Base-by-base conservation (phyloP, 2,888 invertebrate species). In the Caenorhabditis virilis region DNA sequence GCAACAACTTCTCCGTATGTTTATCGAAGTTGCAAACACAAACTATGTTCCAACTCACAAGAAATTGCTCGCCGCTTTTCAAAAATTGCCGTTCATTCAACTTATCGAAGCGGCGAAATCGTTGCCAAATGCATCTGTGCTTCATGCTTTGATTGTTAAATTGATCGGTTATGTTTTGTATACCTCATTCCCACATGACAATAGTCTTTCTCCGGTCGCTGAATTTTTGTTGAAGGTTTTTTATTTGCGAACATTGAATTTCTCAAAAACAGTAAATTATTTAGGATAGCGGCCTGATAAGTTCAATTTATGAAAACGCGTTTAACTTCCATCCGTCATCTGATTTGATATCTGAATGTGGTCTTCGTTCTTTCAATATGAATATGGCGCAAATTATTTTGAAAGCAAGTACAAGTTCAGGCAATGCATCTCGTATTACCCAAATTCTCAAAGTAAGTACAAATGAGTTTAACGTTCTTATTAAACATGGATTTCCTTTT, bases 11-110 rank as follows among this genome's bases (percentile, higher is more conserved):
- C 54, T 78, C 38, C 51, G 72, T 41, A 45, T 78, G 18, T 15
- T 78, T 16, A 42, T 66, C 16, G 64, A 64, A 23, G 35, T 78
- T 20, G 41, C 59, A 56, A 70, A 78, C 52, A 78, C 77, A 4
- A 76, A 74, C 46, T 42, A 64, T 41, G 20, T 58, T 23, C 50
- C 65, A 11, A 76, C 77, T 9, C 78, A 78, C 33, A 25, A 59
- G 13, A 62, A 59, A 18, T 30, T 78, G 11, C 39, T 54, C 4
- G 50, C 39, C 0, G 74, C 65, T 13, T 63, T 77, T 47, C 48
- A 55, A 41, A 45, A 65, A 23, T 54, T 62, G 7, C 58, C 65
- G 1, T 66, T 78, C 15, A 26, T 65, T 35, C 51, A 74, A 67
- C 27, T 78, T 13, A 60, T 77, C 26, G 65, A 67, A 7, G 42